A percentile compares a stretch with the other conserved stretches of the same genome.
phyloP scores from a whole-genome alignment of 2,888 invertebrate genomes.

The Synanthedon formicaeformis region DNA sequence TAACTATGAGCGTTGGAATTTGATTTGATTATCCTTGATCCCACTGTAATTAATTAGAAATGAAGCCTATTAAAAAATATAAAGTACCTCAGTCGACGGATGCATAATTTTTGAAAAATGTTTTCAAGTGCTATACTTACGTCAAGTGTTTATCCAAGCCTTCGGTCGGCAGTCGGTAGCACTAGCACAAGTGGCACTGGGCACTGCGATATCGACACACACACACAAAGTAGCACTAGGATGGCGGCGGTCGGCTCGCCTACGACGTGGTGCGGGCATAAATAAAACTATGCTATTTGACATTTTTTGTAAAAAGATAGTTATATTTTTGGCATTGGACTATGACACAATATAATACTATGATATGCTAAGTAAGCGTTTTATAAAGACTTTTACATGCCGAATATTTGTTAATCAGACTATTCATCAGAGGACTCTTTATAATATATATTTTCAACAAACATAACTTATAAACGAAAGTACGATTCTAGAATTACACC shows the following conservation, averaged over 20 bases:
- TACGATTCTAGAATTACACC: slow-evolving; percentile 44
- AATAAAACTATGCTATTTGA: slow-evolving; percentile 61
- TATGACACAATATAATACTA: slow-evolving; percentile 72
- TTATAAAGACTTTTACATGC: slow-evolving; percentile 72
- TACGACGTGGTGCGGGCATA: slow-evolving; percentile 19
- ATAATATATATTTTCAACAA: slow-evolving; percentile 64
- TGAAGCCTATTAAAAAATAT: too few relatives aligned
- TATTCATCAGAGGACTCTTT: slow-evolving; percentile 70
- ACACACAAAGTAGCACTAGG: not conserved
- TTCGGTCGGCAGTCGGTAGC: too few relatives aligned
- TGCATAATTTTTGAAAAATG: too few relatives aligned
- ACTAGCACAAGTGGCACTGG: too few relatives aligned
- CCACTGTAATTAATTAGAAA: too few relatives aligned
- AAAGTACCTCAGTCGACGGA: too few relatives aligned
- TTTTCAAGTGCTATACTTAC: too few relatives aligned
- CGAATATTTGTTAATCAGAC: slow-evolving; percentile 71
- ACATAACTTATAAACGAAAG: slow-evolving; percentile 67
- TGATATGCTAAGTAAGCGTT: slow-evolving; percentile 72
- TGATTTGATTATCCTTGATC: too few relatives aligned
- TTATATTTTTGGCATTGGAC: slow-evolving; percentile 72
- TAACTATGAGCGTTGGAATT: too few relatives aligned
- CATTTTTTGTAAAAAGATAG: slow-evolving; percentile 71
- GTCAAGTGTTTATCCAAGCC: too few relatives aligned
- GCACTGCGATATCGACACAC: not conserved
- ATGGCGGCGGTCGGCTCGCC: slow-evolving; percentile 8